A percentile compares a stretch with the other conserved stretches of the same genome.
Conservation (phyloP, 37 sponge, comb jelly and placozoan species). For the Halisarca cf. caerulea region DNA sequence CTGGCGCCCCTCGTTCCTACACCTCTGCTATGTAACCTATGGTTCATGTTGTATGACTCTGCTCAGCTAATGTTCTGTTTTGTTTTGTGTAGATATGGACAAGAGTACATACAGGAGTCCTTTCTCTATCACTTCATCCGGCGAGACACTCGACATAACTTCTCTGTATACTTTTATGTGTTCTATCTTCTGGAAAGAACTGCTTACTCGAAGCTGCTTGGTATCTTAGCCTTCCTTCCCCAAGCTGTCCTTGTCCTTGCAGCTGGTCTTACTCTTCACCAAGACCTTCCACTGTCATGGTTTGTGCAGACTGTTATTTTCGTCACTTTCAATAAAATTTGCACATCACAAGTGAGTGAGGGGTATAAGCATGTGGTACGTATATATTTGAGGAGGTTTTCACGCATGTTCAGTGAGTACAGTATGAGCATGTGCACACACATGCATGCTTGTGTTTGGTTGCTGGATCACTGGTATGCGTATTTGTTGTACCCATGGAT, state of each 20-base stretch:
- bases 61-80: no score
- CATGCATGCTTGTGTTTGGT: not conserved
- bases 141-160: constrained; percentile 93
- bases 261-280: constrained; percentile 48
- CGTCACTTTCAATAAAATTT: constrained; percentile 98
- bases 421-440: constrained; percentile 3
- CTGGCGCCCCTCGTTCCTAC: no score
- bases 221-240: constrained; percentile 81
- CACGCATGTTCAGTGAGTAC: not conserved
- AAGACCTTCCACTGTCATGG: constrained; percentile 70
- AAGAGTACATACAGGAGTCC: constrained; percentile 84
- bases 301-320: constrained; percentile 92
- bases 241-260: constrained; percentile 72
- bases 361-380: not conserved
- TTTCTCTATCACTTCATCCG: constrained; percentile 93
- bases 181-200: constrained; percentile 78
- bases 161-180: constrained; percentile 97
- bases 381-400: not conserved
- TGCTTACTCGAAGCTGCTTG: constrained; percentile 45
- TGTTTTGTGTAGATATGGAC: constrained; percentile 88
- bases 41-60: no score
- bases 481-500: no score
- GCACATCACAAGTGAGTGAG: constrained; percentile 88
- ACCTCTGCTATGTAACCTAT: no score
- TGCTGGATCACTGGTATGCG: no score